These are phyloP conservation scores for Dinocampus coccinellae DNA, from an alignment of 2,888 invertebrate genomes.

Conservation along the genomic window DNA sequence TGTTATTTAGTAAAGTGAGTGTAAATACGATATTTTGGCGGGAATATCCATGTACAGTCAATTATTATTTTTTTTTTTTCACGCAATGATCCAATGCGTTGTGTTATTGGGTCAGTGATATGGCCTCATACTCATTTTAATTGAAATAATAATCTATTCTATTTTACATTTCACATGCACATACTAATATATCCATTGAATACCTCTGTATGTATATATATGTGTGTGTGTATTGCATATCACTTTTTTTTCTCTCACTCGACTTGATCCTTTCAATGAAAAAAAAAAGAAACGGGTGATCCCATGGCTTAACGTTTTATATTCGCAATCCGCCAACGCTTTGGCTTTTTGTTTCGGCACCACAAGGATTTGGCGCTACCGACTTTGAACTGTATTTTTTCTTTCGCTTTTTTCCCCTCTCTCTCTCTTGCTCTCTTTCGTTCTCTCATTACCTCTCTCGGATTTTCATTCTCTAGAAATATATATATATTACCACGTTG, in stretches of 20 bases:
- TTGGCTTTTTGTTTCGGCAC: background rate
- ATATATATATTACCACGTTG: background rate
- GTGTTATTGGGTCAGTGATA: conserved; percentile 63
- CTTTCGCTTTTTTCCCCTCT: background rate
- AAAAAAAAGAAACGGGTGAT: conserved; percentile 9
- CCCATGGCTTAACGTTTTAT: conserved; percentile 2
- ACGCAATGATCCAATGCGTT: conserved; percentile 64
- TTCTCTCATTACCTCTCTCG: background rate
- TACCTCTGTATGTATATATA: conserved; percentile 21
- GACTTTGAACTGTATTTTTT: conserved; percentile 4
- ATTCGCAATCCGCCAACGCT: background rate
- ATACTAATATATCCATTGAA: conserved; percentile 1
- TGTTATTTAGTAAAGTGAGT: no score
- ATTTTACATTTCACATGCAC: conserved; percentile 35
- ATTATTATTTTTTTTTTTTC: conserved; percentile 59
- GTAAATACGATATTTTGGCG: conserved; percentile 55
- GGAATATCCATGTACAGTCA: conserved; percentile 58
- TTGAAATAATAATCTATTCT: conserved; percentile 39
- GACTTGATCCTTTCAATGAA: conserved; percentile 8
- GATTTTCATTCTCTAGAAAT: background rate
- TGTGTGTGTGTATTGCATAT: conserved; percentile 21
- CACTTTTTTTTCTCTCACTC: conserved; percentile 33
- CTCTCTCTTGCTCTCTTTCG: background rate
- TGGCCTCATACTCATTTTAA: conserved; percentile 55
- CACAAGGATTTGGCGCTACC: background rate